A percentile compares a stretch with the other conserved stretches of the same genome.
phyloP scores from a whole-genome alignment of 2,888 invertebrate species.

The Merodon equestris region DNA sequence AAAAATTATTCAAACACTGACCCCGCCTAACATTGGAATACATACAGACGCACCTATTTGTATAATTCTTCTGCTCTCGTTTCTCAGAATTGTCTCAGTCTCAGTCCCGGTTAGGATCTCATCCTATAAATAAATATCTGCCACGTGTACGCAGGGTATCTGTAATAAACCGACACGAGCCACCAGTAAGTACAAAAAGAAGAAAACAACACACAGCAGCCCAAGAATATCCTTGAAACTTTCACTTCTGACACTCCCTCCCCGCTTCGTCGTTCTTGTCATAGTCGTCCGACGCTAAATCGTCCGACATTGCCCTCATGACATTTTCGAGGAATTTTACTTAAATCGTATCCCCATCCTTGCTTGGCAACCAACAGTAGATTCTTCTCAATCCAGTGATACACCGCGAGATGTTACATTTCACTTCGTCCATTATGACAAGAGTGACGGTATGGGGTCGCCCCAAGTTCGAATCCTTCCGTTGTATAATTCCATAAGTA shows the following conservation, averaged over 20 bases:
- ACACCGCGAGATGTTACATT: not conserved
- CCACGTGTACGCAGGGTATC: conserved; percentile 30
- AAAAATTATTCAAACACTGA: conserved; percentile 57
- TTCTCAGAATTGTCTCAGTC: conserved; percentile 40
- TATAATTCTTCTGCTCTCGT: conserved; percentile 42
- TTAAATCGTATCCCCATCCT: conserved; percentile 44
- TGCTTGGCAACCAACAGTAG: conserved; percentile 31
- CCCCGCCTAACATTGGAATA: conserved; percentile 64
- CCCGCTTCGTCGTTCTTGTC: too few relatives aligned
- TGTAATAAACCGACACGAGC: conserved; percentile 60
- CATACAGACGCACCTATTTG: not conserved
- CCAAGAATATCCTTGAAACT: conserved; percentile 67
- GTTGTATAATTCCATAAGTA: conserved; percentile 42
- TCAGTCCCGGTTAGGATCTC: conserved; percentile 10
- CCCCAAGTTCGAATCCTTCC: conserved; percentile 23
- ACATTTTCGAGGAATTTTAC: conserved; percentile 52
- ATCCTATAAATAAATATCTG: conserved; percentile 52
- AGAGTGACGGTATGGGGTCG: too few relatives aligned
- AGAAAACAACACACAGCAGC: conserved; percentile 38
- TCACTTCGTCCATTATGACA: too few relatives aligned
- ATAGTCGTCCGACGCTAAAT: not conserved
- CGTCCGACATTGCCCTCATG: conserved; percentile 21
- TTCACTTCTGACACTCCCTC: conserved; percentile 48
- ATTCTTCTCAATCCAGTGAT: conserved; percentile 13
- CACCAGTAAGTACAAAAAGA: conserved; percentile 41